Evolutionary conservation across 2,797 vertebrate genomes (phyloP), one percentile per base, ranked within the genome.

Genomic region (Pogonophryne albipinna): DNA sequence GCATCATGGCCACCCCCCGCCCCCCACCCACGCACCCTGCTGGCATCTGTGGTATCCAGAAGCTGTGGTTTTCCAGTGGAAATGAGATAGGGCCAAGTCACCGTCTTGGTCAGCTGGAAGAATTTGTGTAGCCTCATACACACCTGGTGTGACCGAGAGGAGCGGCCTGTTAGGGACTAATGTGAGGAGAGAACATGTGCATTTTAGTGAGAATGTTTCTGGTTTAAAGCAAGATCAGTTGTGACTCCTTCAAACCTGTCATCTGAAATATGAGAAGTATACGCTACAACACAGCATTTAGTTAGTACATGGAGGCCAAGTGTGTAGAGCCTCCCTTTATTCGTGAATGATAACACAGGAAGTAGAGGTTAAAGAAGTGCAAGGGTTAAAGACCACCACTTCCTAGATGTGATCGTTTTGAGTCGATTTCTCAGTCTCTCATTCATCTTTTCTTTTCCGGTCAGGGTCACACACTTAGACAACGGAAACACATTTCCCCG

Each of bases 321-420:
- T 27, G 19, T 52, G 53, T 3, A 17, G 10, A 75, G 67, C 62
- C 61, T 78, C 52, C 17, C 34, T 78, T 82, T 67, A 42, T 73
- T 68, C 19, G 5, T 83, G 62, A 85, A 68, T 66, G 87, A 80
- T 93, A 64, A 66, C 82, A 93, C 94, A 92, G 95, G 84, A 90
- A 95, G 89, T 10, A 86, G 65, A 74, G 92, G 91, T 94, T 53
- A 82, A 23, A 76, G 76, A 80, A 80, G 73, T 67, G 89, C 83
- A 65, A 89, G 89, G 41, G 19, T 68, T 79, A 92, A 87, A 94
- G 92, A 94, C 94, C 94, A 94, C 90, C 91, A 91, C 95, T 96
- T 96, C 95, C 95, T 94, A 89, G 82, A 93, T 95, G 92, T 94
- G 91, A 92, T 94, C 91, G 87, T 93, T 93, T 93, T 94, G 93